These are phyloP conservation scores for Canis aureus DNA, from an alignment of 2,113 vertebrate species.

Conservation along the genomic window DNA sequence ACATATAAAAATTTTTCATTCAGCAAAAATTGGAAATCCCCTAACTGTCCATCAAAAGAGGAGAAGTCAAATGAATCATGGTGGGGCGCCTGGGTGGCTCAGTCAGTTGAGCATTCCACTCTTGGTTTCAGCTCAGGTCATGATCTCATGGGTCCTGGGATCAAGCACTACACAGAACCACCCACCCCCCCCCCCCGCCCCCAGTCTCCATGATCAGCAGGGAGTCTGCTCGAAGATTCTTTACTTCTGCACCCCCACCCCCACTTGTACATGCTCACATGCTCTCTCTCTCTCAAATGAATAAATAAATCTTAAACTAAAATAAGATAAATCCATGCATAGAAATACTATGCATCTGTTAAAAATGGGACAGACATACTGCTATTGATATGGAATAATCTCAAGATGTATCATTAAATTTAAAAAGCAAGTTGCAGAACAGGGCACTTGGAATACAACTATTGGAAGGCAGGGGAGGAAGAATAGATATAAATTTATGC, in stretches of 20 bases:
- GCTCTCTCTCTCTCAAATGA: not conserved
- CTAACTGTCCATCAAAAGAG: not conserved
- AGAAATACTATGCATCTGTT: not conserved
- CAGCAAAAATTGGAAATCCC: constrained; percentile 30
- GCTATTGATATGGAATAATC: not conserved
- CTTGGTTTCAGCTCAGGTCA: not conserved
- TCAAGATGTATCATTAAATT: constrained; percentile 11
- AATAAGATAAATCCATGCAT: not conserved
- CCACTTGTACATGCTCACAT: not conserved
- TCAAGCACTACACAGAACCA: not conserved
- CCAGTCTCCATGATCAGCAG: not conserved
- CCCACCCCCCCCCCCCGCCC: not conserved
- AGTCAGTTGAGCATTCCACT: not conserved
- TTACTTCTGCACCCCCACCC: not conserved
- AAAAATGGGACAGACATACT: not conserved
- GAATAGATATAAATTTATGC: not conserved
- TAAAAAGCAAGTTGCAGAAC: not conserved
- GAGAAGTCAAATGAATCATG: not conserved
- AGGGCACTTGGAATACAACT: constrained; percentile 26
- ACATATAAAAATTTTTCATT: not conserved
- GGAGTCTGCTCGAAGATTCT: not conserved
- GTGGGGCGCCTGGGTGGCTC: not conserved
- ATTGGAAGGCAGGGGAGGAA: not conserved
- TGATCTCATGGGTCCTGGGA: not conserved
- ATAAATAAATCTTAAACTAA: not conserved